These are phyloP conservation scores for Tenthredo scrophulariae DNA, from an alignment of 2,888 invertebrate species.

Conservation along the genomic window DNA sequence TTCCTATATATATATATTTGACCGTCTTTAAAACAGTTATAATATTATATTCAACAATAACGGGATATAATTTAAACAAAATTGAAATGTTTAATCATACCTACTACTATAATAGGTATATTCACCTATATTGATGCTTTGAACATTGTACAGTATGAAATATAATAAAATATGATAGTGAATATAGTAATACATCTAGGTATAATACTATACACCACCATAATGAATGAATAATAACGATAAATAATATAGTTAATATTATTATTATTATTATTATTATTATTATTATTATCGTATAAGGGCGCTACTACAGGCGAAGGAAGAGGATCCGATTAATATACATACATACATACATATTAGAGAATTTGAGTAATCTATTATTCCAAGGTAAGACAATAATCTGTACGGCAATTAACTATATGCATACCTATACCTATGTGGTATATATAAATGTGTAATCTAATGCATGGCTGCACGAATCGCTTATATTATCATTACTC, in stretches of 20 bases:
- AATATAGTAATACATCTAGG: background rate
- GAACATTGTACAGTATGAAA: slow-evolving; percentile 69
- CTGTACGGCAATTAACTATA: background rate
- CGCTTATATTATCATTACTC: background rate
- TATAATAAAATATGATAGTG: slow-evolving; percentile 63
- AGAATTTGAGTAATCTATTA: slow-evolving; percentile 31
- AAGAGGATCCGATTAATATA: slow-evolving; percentile 39
- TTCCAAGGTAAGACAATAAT: slow-evolving; percentile 36
- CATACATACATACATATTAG: slow-evolving; percentile 6
- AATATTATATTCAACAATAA: slow-evolving; percentile 2
- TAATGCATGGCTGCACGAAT: background rate
- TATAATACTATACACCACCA: background rate
- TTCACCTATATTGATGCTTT: slow-evolving; percentile 61
- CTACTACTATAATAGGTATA: background rate
- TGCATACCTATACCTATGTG: background rate
- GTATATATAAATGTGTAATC: background rate
- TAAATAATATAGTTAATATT: background rate
- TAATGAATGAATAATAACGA: background rate
- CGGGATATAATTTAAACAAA: background rate
- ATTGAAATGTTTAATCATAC: background rate
- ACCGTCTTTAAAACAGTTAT: no score
- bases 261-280: background rate
- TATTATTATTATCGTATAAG: background rate
- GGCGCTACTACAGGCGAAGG: slow-evolving; percentile 13
- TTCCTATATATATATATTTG: background rate